Evolutionary conservation across 1,140 invertebrate genomes (phyloP).

Genomic region (Drosophila kikkawai): DNA sequence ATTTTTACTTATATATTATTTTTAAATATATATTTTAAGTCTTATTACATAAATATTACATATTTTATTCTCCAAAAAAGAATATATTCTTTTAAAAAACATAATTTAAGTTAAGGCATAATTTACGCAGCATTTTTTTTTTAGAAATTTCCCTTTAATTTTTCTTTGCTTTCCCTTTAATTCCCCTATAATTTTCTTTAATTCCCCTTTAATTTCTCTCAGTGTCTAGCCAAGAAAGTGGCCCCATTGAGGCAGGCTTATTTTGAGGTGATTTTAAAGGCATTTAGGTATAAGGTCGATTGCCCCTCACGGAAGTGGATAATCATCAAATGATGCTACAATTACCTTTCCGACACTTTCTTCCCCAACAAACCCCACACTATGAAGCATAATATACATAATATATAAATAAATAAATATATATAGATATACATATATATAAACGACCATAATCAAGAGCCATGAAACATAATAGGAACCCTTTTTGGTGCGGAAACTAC

Average conservation of each 20-base stretch:
- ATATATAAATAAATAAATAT: background rate
- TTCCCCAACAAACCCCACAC: background rate
- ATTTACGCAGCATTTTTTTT: too few relatives aligned
- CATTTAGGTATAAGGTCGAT: slow-evolving; percentile 24
- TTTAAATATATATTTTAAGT: too few relatives aligned
- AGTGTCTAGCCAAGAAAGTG: slow-evolving; percentile 4
- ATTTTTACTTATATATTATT: too few relatives aligned
- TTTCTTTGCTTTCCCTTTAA: background rate
- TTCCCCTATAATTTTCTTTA: background rate
- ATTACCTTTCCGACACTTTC: slow-evolving; percentile 30
- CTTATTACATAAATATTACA: too few relatives aligned
- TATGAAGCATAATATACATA: background rate
- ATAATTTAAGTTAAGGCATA: too few relatives aligned
- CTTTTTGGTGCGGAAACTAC: slow-evolving; percentile 23
- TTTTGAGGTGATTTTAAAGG: slow-evolving; percentile 42
- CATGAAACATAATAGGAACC: slow-evolving; percentile 40
- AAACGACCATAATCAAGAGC: slow-evolving; percentile 25
- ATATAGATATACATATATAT: background rate
- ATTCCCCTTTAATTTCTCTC: background rate
- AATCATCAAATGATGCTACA: slow-evolving; percentile 48
- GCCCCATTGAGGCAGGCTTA: slow-evolving; percentile 11
- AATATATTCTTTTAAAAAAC: too few relatives aligned
- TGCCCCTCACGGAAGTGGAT: slow-evolving; percentile 25
- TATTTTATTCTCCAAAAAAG: too few relatives aligned
- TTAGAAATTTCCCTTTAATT: too few relatives aligned